phyloP scores from a whole-genome alignment of 2,888 invertebrate species.

The Polydrusus cervinus region DNA sequence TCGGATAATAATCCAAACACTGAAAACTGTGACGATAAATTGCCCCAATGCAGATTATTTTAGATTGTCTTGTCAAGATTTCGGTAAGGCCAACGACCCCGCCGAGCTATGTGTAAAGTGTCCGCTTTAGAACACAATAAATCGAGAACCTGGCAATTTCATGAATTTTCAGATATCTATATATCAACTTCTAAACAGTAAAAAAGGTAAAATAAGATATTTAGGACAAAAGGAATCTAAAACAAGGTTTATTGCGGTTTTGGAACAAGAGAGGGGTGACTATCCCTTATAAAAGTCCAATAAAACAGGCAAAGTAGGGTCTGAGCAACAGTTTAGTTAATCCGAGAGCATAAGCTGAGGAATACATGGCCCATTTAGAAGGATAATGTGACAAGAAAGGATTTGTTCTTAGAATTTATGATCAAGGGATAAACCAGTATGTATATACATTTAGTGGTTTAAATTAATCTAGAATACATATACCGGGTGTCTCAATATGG shows the following conservation, averaged over 20 bases:
- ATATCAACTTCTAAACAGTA: neutral
- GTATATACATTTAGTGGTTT: no score
- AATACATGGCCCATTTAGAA: neutral
- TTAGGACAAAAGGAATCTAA: constrained; percentile 16
- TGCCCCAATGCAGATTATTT: constrained; percentile 11
- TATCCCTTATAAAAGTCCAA: constrained; percentile 26
- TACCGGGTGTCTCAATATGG: no score
- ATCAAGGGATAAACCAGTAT: no score
- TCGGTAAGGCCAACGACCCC: constrained; percentile 33
- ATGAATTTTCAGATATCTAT: neutral
- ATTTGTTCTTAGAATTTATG: no score
- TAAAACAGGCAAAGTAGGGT: constrained; percentile 24
- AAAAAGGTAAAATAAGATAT: constrained; percentile 7
- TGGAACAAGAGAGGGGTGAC: constrained; percentile 22
- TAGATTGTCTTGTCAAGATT: constrained; percentile 27
- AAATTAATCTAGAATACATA: no score
- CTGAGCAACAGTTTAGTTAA: constrained; percentile 36
- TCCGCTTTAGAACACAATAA: neutral
- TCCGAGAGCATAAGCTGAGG: constrained; percentile 14
- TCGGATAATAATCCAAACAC: neutral
- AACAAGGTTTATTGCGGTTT: constrained; percentile 30
- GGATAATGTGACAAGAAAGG: neutral
- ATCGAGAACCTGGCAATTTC: neutral
- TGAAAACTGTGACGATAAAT: constrained; percentile 20
- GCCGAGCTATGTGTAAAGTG: constrained; percentile 10